These are phyloP conservation scores for Limnothrissa miodon DNA, from an alignment of 2,113 vertebrate species.

Conservation along the genomic window DNA sequence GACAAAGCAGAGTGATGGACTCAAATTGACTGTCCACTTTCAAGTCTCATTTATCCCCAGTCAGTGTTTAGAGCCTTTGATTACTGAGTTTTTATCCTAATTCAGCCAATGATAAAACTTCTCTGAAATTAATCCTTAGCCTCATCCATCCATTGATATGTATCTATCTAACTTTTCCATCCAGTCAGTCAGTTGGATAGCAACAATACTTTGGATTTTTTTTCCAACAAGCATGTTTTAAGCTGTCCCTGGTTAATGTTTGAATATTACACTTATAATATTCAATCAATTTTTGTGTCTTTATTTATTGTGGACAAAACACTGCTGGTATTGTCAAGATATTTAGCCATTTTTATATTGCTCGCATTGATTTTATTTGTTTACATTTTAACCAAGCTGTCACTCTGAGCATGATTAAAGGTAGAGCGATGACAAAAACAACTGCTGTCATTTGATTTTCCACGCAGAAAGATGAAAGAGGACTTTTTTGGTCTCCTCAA, in stretches of 20 bases:
- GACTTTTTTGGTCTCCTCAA: conserved; percentile 17
- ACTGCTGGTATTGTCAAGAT: not conserved
- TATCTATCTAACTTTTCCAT: not conserved
- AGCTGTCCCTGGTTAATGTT: not conserved
- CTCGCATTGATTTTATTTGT: not conserved
- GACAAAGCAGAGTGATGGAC: not conserved
- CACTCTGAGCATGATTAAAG: conserved; percentile 18
- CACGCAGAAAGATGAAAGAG: conserved; percentile 23
- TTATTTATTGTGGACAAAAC: too few relatives aligned
- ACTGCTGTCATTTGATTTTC: conserved; percentile 38
- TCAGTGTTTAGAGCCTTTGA: not conserved
- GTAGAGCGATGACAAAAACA: conserved; percentile 29
- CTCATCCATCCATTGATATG: not conserved
- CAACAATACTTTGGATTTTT: too few relatives aligned
- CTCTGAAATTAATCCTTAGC: too few relatives aligned
- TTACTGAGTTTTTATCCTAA: not conserved
- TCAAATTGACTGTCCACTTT: not conserved
- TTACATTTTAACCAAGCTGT: conserved; percentile 9
- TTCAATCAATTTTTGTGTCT: too few relatives aligned
- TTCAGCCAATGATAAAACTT: not conserved
- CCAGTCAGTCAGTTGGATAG: not conserved
- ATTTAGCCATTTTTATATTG: conserved; percentile 13
- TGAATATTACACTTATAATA: not conserved
- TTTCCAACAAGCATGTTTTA: too few relatives aligned
- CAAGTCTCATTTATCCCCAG: not conserved